Percentiles rank a stretch among this genome's conserved stretches.
Conservation (phyloP, 2,888 invertebrate genomes). For the Conops quadrifasciatus region DNA sequence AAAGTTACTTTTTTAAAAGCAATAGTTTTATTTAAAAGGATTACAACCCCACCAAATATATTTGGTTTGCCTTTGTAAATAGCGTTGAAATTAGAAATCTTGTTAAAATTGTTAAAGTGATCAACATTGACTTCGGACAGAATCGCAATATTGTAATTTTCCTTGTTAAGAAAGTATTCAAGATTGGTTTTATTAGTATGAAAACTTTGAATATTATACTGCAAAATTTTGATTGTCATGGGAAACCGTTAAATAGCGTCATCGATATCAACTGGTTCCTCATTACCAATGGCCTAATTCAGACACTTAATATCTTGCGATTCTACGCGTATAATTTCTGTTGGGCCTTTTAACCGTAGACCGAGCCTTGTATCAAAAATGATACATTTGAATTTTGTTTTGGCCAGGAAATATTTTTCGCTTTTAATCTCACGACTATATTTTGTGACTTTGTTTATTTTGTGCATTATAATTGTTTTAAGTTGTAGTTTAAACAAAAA, state of each 20-base stretch:
- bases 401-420: no score
- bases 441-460: no score
- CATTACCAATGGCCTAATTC: no score
- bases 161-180: neutral
- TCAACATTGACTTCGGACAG: neutral
- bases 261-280: neutral
- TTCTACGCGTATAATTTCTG: neutral
- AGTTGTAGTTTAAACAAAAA: no score
- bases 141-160: neutral
- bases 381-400: no score
- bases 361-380: no score
- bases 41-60: constrained; percentile 1
- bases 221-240: neutral
- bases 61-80: neutral
- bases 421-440: no score
- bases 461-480: no score
- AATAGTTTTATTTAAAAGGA: neutral
- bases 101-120: neutral
- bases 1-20: neutral
- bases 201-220: constrained; percentile 10
- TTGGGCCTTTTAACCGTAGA: no score
- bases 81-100: neutral
- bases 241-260: neutral
- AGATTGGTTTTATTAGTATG: neutral
- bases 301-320: no score